Conservation (phyloP, 2,888 invertebrate genomes). For the Prosapia bicincta region DNA sequence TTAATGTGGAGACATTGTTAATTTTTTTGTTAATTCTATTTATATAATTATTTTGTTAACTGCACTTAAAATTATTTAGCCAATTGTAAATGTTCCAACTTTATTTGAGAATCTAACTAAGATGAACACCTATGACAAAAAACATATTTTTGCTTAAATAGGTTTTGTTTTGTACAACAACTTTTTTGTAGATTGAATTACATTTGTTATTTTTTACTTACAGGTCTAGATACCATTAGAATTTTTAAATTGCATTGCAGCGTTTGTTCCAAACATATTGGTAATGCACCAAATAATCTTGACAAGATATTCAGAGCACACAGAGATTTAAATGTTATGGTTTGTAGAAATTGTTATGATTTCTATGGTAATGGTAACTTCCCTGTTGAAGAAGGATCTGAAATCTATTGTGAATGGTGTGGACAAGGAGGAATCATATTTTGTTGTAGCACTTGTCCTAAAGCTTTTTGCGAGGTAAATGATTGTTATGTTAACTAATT, state of each 20-base stretch:
- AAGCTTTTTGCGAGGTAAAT: slow-evolving; percentile 48
- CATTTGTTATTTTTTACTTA: background rate
- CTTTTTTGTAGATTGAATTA: too few relatives aligned
- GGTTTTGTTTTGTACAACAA: too few relatives aligned
- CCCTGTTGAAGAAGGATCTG: slow-evolving; percentile 46
- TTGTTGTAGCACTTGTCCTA: slow-evolving; percentile 49
- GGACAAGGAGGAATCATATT: slow-evolving; percentile 49
- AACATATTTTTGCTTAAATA: too few relatives aligned
- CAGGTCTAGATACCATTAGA: slow-evolving; percentile 14
- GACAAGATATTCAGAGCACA: slow-evolving; percentile 11
- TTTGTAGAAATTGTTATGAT: slow-evolving; percentile 34
- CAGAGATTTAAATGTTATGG: slow-evolving; percentile 11
- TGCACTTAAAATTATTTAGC: too few relatives aligned
- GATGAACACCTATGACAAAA: too few relatives aligned
- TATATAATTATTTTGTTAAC: too few relatives aligned
- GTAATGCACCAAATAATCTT: background rate
- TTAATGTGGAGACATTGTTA: too few relatives aligned
- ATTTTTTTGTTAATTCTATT: too few relatives aligned
- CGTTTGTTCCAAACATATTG: slow-evolving; percentile 17
- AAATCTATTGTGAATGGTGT: slow-evolving; percentile 52
- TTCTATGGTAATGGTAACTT: slow-evolving; percentile 40
- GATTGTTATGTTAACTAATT: too few relatives aligned
- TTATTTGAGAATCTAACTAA: too few relatives aligned
- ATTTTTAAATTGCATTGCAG: slow-evolving; percentile 22
- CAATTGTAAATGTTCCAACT: too few relatives aligned